Conservation (phyloP, 2,888 invertebrate species). For the Selenia dentaria region DNA sequence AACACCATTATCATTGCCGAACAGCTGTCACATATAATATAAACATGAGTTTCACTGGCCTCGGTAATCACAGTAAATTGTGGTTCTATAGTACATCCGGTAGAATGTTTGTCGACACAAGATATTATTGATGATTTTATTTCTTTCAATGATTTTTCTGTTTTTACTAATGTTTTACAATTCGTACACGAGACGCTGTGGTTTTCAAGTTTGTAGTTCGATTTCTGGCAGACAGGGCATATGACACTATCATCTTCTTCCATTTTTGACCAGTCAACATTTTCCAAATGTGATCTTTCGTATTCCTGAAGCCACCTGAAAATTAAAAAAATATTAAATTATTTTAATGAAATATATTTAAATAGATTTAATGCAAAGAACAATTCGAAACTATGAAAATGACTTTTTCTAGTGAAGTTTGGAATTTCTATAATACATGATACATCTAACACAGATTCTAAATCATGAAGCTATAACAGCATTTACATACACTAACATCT, state of each 20-base stretch:
- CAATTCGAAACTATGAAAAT: too few species aligned
- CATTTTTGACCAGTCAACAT: constrained; percentile 66
- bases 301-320: constrained; percentile 71
- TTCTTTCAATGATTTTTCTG: constrained; percentile 50
- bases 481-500: too few species aligned
- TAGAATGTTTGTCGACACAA: constrained; percentile 59
- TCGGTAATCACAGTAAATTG: constrained; percentile 63
- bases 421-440: too few species aligned
- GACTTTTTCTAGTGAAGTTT: too few species aligned
- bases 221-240: constrained; percentile 81
- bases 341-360: too few species aligned
- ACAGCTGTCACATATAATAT: constrained; percentile 67
- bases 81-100: constrained; percentile 49
- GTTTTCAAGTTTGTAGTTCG: constrained; percentile 50
- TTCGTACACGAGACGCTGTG: constrained; percentile 50
- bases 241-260: constrained; percentile 68
- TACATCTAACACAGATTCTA: too few species aligned
- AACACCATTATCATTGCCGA: constrained; percentile 56
- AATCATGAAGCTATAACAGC: too few species aligned
- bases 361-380: too few species aligned
- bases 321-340: not conserved
- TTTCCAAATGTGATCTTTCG: constrained; percentile 65
- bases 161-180: constrained; percentile 63
- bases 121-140: constrained; percentile 53
- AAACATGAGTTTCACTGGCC: constrained; percentile 61